Percentiles rank a stretch among this genome's conserved stretches.
Evolutionary conservation across 2,888 invertebrate species (phyloP).

Genomic region (Cetonia aurata): DNA sequence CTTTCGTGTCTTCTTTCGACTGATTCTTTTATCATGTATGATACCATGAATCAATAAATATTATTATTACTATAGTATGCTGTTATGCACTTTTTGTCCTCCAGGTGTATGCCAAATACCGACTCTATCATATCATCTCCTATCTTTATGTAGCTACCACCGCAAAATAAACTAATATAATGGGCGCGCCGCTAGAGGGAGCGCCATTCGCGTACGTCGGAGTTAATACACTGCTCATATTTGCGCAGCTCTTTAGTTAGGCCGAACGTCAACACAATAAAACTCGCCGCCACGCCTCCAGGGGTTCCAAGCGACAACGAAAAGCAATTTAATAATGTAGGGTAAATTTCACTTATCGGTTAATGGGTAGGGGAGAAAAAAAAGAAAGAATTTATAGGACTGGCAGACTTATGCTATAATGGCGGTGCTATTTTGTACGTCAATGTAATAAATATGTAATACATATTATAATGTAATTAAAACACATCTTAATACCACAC

Average conservation of each 20-base stretch:
- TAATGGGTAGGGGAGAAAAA: conserved; percentile 26
- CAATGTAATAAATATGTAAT: too few relatives aligned
- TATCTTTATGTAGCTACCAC: not conserved
- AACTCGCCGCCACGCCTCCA: conserved; percentile 57
- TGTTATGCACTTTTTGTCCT: too few relatives aligned
- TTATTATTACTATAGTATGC: too few relatives aligned
- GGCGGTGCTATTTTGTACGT: too few relatives aligned
- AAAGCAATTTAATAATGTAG: conserved; percentile 60
- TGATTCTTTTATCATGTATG: too few relatives aligned
- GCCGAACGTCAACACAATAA: conserved; percentile 63
- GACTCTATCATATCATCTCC: too few relatives aligned
- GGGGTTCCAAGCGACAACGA: conserved; percentile 56
- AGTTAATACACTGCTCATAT: conserved; percentile 64
- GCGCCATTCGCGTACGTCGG: conserved; percentile 54
- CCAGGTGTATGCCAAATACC: too few relatives aligned
- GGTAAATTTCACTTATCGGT: conserved; percentile 52
- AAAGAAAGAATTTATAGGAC: not conserved
- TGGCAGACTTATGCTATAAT: not conserved
- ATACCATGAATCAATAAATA: too few relatives aligned
- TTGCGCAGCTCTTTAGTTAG: conserved; percentile 64
- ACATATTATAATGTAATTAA: too few relatives aligned
- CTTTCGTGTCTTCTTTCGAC: too few relatives aligned
- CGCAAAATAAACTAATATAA: conserved; percentile 42
- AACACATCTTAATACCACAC: too few relatives aligned
- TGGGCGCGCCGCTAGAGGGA: conserved; percentile 54